Base-by-base conservation (phyloP, 2,113 vertebrate species). In the Acinonyx jubatus region DNA sequence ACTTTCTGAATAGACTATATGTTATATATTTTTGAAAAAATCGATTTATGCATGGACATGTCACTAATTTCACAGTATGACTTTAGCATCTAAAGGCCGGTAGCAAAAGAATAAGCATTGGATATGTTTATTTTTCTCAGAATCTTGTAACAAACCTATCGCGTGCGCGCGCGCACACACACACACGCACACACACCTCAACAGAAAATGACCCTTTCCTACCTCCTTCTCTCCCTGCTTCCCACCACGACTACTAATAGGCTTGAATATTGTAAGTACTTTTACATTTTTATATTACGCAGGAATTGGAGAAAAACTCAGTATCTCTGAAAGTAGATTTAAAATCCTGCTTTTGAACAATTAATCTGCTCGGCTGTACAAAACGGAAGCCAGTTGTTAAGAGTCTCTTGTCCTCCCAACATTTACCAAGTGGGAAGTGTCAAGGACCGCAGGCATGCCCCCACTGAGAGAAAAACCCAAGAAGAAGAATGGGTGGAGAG, bases 301-400 rank as follows among this genome's bases (percentile, higher is more conserved):
- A 63, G 21, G 25, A 74, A 15, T 85, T 48, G 33, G 80, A 19
- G 52, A 15, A 55, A 96, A 92, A 61, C 48, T 80, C 79, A 91
- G 0, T 48, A 19, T 92, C 95, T 68, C 69, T 52, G 83, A 88
- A 92, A 88, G 57, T 74, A 1, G 25, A 27, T 50, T 90, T 80
- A 74, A 96, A 94, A 93, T 83, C 78, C 19, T 31, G 33, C 45
- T 83, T 96, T 57, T 27, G 57, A 81, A 89, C 19, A 84, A 45
- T 88, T 85, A 55, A 38, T 85, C 18, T 15, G 14, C 29, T 52
- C 73, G 55, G 27, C 36, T 25, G 9, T 92, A 63, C 15, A 69
- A 84, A 89, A 29, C 78, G 27, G 29, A 92, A 95, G 45, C 33
- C n/a, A 57, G 14, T 41, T 93, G 7, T 36, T 96, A 36, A 83